These are phyloP conservation scores for Alectoris magna DNA, from an alignment of 2,797 vertebrate species.

Conservation along the genomic window DNA sequence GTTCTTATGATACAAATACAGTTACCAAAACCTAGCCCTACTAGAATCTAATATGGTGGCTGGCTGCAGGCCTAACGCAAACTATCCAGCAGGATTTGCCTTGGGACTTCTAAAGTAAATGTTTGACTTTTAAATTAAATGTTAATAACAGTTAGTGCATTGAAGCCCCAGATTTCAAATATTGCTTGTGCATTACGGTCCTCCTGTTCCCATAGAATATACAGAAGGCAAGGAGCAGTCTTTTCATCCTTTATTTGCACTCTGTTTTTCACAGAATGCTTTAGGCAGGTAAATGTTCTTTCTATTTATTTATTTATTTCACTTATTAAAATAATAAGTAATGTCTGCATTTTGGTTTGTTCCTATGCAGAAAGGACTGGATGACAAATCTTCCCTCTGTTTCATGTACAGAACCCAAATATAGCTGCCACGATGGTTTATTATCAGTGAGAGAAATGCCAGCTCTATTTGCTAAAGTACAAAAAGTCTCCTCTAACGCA, in stretches of 20 bases:
- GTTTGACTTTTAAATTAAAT: neutral
- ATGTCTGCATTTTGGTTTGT: neutral
- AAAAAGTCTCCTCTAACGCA: neutral
- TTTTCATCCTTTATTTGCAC: neutral
- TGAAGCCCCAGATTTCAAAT: neutral
- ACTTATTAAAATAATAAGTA: neutral
- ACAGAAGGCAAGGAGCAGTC: neutral
- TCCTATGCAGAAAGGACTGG: neutral
- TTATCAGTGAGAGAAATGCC: neutral
- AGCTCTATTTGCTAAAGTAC: neutral
- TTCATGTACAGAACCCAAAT: neutral
- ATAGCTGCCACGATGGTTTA: neutral
- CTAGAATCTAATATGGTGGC: neutral
- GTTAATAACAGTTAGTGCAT: neutral
- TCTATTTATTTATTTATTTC: neutral
- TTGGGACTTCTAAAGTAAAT: neutral
- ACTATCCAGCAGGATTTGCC: neutral
- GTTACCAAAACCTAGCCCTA: neutral
- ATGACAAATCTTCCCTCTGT: neutral
- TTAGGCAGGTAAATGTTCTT: neutral
- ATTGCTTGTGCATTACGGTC: neutral
- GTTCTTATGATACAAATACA: neutral
- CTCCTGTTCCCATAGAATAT: neutral
- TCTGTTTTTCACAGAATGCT: neutral
- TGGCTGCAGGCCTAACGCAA: neutral